Conservation (phyloP, 2,888 invertebrate genomes). For the Cantharis rufa region DNA sequence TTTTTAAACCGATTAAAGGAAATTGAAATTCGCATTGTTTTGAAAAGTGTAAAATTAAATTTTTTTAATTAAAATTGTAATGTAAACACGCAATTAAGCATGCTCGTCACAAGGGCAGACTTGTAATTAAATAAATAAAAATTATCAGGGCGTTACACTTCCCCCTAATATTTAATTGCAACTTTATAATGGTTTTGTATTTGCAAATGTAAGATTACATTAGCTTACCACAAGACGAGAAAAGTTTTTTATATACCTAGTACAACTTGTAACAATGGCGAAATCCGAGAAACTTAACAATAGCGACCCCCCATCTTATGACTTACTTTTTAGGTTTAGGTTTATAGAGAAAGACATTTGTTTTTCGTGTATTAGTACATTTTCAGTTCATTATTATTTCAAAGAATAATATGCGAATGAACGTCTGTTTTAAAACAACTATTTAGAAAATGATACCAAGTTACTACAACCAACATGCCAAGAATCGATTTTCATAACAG, state of each 20-base stretch:
- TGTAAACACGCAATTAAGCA: neutral
- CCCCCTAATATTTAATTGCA: constrained; percentile 3
- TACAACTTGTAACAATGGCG: constrained; percentile 24
- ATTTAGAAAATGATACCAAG: neutral
- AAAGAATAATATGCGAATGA: neutral
- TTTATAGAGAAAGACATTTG: constrained; percentile 14
- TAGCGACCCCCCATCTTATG: constrained; percentile 17
- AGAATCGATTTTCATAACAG: neutral
- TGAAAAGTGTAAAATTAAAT: neutral
- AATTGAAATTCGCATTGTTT: neutral
- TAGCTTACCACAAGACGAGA: constrained; percentile 18
- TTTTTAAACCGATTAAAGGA: neutral
- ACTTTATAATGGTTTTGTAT: constrained; percentile 15
- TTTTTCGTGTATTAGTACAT: neutral
- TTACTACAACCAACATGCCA: neutral
- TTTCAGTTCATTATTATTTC: neutral
- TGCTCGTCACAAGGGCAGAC: neutral
- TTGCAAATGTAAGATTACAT: constrained; percentile 24
- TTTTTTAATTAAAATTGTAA: neutral
- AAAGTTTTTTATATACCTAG: constrained; percentile 21
- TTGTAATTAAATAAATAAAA: neutral
- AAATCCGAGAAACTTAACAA: constrained; percentile 18
- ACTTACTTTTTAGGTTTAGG: constrained; percentile 1
- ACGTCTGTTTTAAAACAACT: neutral
- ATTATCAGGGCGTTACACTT: neutral